Percentiles rank a stretch among this genome's conserved stretches.
Conservation (phyloP, 2,113 vertebrate genomes). For the Polypterus senegalus region DNA sequence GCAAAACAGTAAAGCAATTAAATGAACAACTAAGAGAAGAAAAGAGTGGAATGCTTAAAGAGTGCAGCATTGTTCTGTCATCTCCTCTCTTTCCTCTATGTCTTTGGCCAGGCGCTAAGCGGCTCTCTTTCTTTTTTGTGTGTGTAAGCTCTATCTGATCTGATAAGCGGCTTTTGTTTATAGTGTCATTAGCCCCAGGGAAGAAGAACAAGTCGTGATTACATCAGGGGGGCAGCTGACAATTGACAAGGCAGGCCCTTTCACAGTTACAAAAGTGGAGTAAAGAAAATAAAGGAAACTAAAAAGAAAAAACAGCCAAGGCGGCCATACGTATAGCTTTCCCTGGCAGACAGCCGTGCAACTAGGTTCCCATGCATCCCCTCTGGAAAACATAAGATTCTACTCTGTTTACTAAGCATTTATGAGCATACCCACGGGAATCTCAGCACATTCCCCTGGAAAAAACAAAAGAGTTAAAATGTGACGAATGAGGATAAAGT, state of each 20-base stretch:
- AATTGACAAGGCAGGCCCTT: slow-evolving; percentile 45
- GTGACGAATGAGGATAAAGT: too few relatives aligned
- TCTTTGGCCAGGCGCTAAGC: slow-evolving; percentile 41
- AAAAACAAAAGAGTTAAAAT: too few relatives aligned
- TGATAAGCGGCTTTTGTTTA: slow-evolving; percentile 64
- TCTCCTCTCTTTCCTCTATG: slow-evolving; percentile 44
- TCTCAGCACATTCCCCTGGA: background rate
- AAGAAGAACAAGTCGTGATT: slow-evolving; percentile 41
- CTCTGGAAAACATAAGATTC: slow-evolving; percentile 31
- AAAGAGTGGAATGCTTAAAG: slow-evolving; percentile 24
- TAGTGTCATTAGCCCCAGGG: slow-evolving; percentile 57
- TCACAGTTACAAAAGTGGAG: slow-evolving; percentile 34
- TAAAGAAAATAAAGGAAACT: slow-evolving; percentile 39
- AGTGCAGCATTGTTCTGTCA: slow-evolving; percentile 40
- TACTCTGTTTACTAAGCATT: slow-evolving; percentile 21
- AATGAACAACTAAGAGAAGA: slow-evolving; percentile 26
- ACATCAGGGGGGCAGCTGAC: slow-evolving; percentile 31
- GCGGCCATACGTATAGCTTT: slow-evolving; percentile 46
- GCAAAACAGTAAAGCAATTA: slow-evolving; percentile 37
- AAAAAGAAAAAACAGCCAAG: slow-evolving; percentile 47
- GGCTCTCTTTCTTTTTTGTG: slow-evolving; percentile 32
- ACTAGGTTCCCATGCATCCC: slow-evolving; percentile 28
- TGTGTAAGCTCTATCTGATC: slow-evolving; percentile 42
- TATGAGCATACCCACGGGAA: slow-evolving; percentile 1
- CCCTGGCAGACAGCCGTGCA: slow-evolving; percentile 29